Base-by-base conservation (phyloP, 53 echinoderm and acorn worm species). In the Glandiceps talaboti region DNA sequence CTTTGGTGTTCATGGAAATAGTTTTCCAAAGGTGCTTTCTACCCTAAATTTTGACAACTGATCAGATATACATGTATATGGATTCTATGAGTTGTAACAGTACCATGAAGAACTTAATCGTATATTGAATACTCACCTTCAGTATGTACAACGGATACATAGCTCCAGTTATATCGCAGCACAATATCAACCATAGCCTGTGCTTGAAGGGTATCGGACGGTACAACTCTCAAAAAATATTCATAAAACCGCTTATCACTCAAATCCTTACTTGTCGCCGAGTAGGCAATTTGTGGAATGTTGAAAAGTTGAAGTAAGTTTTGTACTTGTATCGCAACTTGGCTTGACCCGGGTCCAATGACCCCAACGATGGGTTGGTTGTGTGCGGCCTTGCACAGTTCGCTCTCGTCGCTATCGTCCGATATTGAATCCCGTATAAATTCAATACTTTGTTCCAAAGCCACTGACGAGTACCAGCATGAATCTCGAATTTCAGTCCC, bases 111-210 rank as follows among this genome's bases (percentile, higher is more conserved):
- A n/a, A n/a, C n/a, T n/a, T n/a, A n/a, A n/a, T n/a, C n/a, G n/a
- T n/a, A n/a, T n/a, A n/a, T n/a, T n/a, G n/a, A 73, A 14, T 14
- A 75, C 96, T 90, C 87, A 97, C 97, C 97, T 30, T 78, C 77
- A 14, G 97, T 88, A 33, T 99, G 91, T 14, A 99, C 93, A 32
- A 83, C 91, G 28, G 93, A 94, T 0, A 99, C 94, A 33, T 88
- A 99, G 20, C 89, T 99, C 99, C 99, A 99, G 78, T 94, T 94
- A 74, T 91, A 99, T 14, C 90, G 79, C 32, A 87, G 77, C 14
- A 93, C 88, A 28, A 99, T 93, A 78, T 99, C 99, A 79, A 99
- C 93, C 99, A 99, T 99, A 0, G 93, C 99, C 79, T 93, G 91
- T 20, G 99, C 99, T 30, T 99, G 99, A 45, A 93, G 83, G 0